phyloP scores from a whole-genome alignment of 2,888 invertebrate species.

The Ceramica pisi region DNA sequence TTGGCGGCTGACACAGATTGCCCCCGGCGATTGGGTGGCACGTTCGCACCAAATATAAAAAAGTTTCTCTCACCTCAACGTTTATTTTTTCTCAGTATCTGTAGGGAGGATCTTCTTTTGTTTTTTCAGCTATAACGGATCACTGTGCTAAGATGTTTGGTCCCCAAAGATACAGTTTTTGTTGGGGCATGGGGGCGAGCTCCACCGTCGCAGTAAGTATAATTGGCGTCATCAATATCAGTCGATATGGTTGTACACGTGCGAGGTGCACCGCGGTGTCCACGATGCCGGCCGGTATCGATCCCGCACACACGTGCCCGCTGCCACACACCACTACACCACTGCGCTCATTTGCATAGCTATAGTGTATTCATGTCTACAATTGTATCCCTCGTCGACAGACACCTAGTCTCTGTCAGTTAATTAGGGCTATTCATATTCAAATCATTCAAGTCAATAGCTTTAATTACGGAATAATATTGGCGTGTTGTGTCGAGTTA shows the following conservation, averaged over 20 bases:
- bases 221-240: slow-evolving; percentile 21
- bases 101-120: slow-evolving; percentile 24
- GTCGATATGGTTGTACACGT: slow-evolving; percentile 15
- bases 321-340: slow-evolving; percentile 20
- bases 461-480: slow-evolving; percentile 30
- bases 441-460: slow-evolving; percentile 42
- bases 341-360: slow-evolving; percentile 54
- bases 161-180: slow-evolving; percentile 7
- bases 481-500: background rate
- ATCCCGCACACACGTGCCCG: slow-evolving; percentile 55
- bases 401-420: slow-evolving; percentile 31
- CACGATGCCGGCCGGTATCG: slow-evolving; percentile 51
- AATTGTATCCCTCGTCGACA: slow-evolving; percentile 31
- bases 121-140: slow-evolving; percentile 32
- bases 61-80: slow-evolving; percentile 53
- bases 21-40: slow-evolving; percentile 72
- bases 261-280: slow-evolving; percentile 40
- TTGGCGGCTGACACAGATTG: slow-evolving; percentile 69
- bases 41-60: slow-evolving; percentile 72
- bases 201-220: slow-evolving; percentile 14
- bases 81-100: slow-evolving; percentile 52
- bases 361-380: slow-evolving; percentile 36
- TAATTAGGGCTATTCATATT: slow-evolving; percentile 56
- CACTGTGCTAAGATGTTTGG: slow-evolving; percentile 25
- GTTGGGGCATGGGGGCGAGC: background rate